These are phyloP conservation scores for Schizopygopsis malacanthus DNA, from an alignment of 2,797 vertebrate species.

Conservation along the genomic window DNA sequence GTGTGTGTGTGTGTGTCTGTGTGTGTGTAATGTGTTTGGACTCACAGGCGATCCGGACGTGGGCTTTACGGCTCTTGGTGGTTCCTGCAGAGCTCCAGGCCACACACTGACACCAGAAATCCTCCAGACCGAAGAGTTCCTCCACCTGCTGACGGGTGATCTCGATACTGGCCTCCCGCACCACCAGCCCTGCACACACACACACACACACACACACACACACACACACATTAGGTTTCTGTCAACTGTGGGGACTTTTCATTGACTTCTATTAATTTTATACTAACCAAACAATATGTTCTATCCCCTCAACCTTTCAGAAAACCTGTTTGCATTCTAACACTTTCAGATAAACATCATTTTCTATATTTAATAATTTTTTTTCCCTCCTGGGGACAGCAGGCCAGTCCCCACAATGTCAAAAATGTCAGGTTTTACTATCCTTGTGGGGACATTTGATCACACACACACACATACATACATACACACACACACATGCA, in stretches of 20 bases:
- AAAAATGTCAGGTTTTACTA: too few species aligned
- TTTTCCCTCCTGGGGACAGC: too few species aligned
- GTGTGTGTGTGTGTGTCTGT: not conserved
- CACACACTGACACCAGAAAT: slow-evolving; percentile 99
- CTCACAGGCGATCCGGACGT: slow-evolving; percentile 98
- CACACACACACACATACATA: too few species aligned
- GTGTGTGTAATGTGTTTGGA: slow-evolving; percentile 54
- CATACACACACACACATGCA: too few species aligned
- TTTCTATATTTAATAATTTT: too few species aligned
- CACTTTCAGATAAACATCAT: not conserved
- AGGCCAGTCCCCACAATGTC: too few species aligned
- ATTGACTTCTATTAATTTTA: too few species aligned
- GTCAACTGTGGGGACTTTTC: too few species aligned
- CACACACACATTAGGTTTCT: not conserved
- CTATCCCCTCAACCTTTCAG: too few species aligned
- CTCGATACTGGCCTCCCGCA: slow-evolving; percentile 97
- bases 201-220: slow-evolving; percentile 4
- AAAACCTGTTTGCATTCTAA: not conserved
- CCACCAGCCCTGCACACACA: slow-evolving; percentile 87
- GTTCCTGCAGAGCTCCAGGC: slow-evolving; percentile 98
- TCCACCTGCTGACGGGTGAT: slow-evolving; percentile 99
- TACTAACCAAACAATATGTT: too few species aligned
- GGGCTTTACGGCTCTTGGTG: slow-evolving; percentile 96
- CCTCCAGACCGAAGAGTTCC: slow-evolving; percentile 95
- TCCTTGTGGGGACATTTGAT: too few species aligned